A percentile compares a stretch with the other conserved stretches of the same genome.
These are phyloP conservation scores for Lagopus leucura DNA, from an alignment of 2,113 vertebrate species.

Conservation along the genomic window DNA sequence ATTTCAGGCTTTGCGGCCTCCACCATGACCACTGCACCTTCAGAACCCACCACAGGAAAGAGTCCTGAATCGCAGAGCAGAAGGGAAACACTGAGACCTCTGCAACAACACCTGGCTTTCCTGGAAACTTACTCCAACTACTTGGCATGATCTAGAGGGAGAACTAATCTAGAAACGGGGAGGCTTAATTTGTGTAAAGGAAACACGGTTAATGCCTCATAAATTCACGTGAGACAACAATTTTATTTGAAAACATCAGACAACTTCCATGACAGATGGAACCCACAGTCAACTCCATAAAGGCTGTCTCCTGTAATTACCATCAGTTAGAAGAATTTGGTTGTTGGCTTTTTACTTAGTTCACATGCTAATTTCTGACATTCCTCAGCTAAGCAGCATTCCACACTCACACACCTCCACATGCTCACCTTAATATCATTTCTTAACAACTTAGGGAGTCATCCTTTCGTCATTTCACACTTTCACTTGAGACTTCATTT, in stretches of 20 bases:
- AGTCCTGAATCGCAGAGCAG: not conserved
- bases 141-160: not conserved
- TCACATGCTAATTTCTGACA: not conserved
- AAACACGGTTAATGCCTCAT: not conserved
- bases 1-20: not conserved
- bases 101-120: not conserved
- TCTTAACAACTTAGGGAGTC: not conserved
- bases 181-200: not conserved
- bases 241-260: not conserved
- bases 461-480: not conserved
- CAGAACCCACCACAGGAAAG: fast-evolving
- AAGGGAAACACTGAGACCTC: not conserved
- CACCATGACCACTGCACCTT: fast-evolving
- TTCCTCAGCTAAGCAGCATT: not conserved
- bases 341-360: not conserved
- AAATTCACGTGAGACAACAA: not conserved
- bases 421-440: not conserved
- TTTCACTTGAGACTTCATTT: not conserved
- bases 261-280: not conserved
- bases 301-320: not conserved
- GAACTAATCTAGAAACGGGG: not conserved
- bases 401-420: not conserved
- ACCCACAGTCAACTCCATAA: not conserved
- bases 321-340: not conserved
- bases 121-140: not conserved